A percentile compares a stretch with the other conserved stretches of the same genome.
Evolutionary conservation across 2,113 vertebrate genomes (phyloP).

Genomic region (Zosterops pallidus): DNA sequence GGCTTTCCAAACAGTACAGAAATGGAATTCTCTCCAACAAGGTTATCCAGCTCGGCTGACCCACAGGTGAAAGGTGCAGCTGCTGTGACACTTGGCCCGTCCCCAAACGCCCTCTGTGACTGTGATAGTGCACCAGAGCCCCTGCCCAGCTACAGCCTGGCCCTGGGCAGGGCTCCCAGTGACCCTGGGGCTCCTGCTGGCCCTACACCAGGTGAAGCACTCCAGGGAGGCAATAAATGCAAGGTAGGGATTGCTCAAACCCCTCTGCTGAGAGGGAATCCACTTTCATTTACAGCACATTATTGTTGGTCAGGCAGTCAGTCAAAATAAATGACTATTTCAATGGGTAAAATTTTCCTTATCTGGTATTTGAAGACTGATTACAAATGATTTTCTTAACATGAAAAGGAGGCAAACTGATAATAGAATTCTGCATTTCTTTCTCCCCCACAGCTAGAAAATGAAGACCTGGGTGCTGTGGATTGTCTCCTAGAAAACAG

Average conservation of each 20-base stretch:
- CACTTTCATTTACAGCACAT: fast-evolving
- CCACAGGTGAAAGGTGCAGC: slow-evolving; percentile 55
- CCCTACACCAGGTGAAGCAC: slow-evolving; percentile 41
- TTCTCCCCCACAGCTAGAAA: slow-evolving; percentile 65
- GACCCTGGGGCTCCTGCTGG: slow-evolving; percentile 58
- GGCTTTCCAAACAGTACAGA: slow-evolving; percentile 71
- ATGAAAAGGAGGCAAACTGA: neutral
- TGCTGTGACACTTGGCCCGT: neutral
- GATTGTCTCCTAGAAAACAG: slow-evolving; percentile 54
- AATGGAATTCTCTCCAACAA: slow-evolving; percentile 74
- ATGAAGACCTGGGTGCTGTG: slow-evolving; percentile 58
- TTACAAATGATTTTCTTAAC: neutral
- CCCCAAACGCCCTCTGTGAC: slow-evolving; percentile 33
- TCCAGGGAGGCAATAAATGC: slow-evolving; percentile 69
- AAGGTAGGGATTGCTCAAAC: slow-evolving; percentile 73
- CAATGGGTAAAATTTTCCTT: neutral
- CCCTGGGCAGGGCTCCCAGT: slow-evolving; percentile 7
- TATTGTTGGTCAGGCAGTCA: neutral
- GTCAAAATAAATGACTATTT: neutral
- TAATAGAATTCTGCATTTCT: neutral
- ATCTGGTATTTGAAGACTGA: neutral
- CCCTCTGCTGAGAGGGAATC: neutral
- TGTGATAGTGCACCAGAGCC: slow-evolving; percentile 70
- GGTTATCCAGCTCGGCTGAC: slow-evolving; percentile 17
- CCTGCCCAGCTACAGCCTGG: slow-evolving; percentile 55